Evolutionary conservation across 2,888 invertebrate genomes (phyloP).

Genomic region (Isoperla grammatica): DNA sequence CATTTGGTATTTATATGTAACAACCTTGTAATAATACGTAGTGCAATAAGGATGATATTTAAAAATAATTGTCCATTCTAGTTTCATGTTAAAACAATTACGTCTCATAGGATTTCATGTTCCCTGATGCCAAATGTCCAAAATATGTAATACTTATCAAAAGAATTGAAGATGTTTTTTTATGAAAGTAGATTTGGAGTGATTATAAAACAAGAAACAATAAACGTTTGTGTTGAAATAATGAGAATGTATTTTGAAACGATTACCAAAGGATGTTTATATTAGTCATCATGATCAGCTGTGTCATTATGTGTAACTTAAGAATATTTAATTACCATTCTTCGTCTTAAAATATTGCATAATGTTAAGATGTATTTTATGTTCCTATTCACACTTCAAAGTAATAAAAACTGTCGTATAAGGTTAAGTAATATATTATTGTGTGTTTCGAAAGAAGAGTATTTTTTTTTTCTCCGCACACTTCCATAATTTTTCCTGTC

Average conservation of each 20-base stretch:
- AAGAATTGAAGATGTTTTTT: constrained; percentile 4
- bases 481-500: too few relatives aligned
- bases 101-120: background rate
- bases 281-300: too few relatives aligned
- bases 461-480: too few relatives aligned
- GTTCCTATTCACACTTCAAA: constrained; percentile 11
- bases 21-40: background rate
- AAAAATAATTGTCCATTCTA: constrained; percentile 3
- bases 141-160: constrained; percentile 7
- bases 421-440: too few relatives aligned
- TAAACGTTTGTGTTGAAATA: too few relatives aligned
- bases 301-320: too few relatives aligned
- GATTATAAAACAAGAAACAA: background rate
- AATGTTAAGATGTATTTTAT: constrained; percentile 5
- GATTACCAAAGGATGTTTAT: too few relatives aligned
- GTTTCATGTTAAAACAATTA: background rate
- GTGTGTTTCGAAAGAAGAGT: too few relatives aligned
- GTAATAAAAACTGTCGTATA: constrained; percentile 8
- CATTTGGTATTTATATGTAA: too few relatives aligned
- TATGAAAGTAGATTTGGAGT: background rate
- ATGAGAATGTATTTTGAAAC: too few relatives aligned
- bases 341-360: too few relatives aligned
- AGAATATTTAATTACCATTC: too few relatives aligned
- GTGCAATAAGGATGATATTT: constrained; percentile 3
- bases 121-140: constrained; percentile 1